Base-by-base conservation (phyloP, 1,140 invertebrate genomes). In the Bombyx mori region DNA sequence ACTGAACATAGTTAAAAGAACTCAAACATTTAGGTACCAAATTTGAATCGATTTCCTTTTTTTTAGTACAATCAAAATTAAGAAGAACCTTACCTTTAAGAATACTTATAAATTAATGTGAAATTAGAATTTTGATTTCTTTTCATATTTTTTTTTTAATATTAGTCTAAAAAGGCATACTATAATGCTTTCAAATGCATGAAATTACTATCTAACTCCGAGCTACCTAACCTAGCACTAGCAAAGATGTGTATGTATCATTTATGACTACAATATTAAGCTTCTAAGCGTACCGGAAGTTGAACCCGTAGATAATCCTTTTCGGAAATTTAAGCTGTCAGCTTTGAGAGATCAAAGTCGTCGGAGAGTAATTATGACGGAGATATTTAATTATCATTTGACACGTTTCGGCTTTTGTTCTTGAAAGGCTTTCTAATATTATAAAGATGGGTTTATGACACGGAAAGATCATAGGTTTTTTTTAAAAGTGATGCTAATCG, bases 381-480 rank as follows among this genome's bases (percentile, higher is more conserved):
- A 44, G 43, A 22, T 45, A 7, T 45, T 45, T 54, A 45, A 44
- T 53, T 53, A 7, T 47, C 12, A 44, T 9, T 35, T 53, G 52
- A 53, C 56, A 51, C 35, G 56, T 54, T 48, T 52, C 45, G 26
- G 52, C 61, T 55, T 65, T 65, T 67, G 68, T 70, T 70, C 56
- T 62, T 42, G 51, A 43, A 45, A 49, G 56, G 50, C 68, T 70
- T 70, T 65, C 65, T 47, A 62, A 53, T 51, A 54, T 58, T 56
- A 46, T 57, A 54, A 52, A 68, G 61, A 65, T 65, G 51, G 56
- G 54, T 60, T 47, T 43, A 62, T 45, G 56, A 62, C 57, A 57
- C 46, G 54, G 48, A 49, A n/a, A 49, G 22, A 18, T 18, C 48
- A 12, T 18, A 18, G 1, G n/a, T 22, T 10, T 12, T 7, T 8